Conservation (phyloP, 2,888 invertebrate genomes). For the Cecidostiba fungosa region DNA sequence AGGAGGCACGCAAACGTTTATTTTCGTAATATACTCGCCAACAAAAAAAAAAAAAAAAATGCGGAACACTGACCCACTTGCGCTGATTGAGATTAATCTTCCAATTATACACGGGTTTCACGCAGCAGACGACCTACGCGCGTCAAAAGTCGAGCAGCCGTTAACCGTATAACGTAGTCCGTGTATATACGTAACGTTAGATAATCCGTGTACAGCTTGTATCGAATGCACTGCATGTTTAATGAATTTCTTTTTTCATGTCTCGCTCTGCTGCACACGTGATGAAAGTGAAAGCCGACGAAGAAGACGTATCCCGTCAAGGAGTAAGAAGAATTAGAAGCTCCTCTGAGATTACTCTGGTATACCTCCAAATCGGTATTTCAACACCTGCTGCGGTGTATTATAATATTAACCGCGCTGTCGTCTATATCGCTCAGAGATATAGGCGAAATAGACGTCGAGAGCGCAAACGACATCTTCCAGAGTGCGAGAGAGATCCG, state of each 20-base stretch:
- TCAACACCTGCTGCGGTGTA: conserved; percentile 13
- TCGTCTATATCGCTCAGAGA: background rate
- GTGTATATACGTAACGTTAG: background rate
- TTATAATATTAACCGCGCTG: conserved; percentile 20
- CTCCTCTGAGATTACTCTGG: background rate
- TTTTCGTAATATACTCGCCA: background rate
- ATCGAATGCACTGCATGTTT: background rate
- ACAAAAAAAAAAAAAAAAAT: background rate
- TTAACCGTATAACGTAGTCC: background rate
- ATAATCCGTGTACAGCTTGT: background rate
- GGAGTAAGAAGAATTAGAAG: background rate
- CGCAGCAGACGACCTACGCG: background rate
- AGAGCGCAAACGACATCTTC: conserved; percentile 28
- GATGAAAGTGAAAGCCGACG: conserved; percentile 20
- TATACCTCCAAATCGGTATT: conserved; percentile 31
- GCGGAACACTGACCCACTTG: background rate
- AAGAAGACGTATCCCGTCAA: too few relatives aligned
- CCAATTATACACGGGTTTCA: background rate
- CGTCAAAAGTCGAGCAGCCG: background rate
- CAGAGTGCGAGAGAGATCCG: background rate
- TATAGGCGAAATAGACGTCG: conserved; percentile 34
- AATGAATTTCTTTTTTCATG: background rate
- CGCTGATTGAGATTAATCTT: background rate
- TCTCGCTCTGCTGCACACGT: conserved; percentile 1
- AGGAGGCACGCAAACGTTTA: background rate